phyloP scores from a whole-genome alignment of 2,797 vertebrate genomes.

The Semaprochilodus insignis region DNA sequence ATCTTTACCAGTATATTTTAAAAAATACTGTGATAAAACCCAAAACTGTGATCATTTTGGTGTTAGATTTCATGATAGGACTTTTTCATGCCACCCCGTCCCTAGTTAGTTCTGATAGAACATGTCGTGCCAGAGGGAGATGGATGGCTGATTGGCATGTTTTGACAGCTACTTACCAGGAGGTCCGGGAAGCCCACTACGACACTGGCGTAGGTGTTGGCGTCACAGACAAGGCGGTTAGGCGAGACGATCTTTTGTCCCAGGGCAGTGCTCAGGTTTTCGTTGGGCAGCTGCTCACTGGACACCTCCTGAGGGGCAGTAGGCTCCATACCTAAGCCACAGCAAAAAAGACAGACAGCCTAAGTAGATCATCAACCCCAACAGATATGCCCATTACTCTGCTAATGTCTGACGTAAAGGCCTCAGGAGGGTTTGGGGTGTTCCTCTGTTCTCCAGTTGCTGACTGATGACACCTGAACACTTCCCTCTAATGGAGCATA shows the following conservation, averaged over 20 bases:
- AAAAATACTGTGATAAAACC: no score
- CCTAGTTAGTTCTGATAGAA: conserved; percentile 1
- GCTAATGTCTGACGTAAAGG: conserved; percentile 7
- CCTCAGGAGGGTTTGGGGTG: conserved; percentile 8
- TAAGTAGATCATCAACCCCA: conserved; percentile 8
- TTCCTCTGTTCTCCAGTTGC: conserved; percentile 20
- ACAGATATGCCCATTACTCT: not conserved
- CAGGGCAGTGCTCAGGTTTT: conserved; percentile 91
- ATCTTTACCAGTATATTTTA: no score
- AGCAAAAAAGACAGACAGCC: conserved; percentile 25
- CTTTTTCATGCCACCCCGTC: not conserved
- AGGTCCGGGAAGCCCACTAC: conserved; percentile 96
- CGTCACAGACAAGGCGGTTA: conserved; percentile 88
- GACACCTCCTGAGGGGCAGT: conserved; percentile 84
- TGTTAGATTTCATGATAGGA: not conserved
- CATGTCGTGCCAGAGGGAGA: not conserved
- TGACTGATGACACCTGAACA: conserved; percentile 35
- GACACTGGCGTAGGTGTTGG: conserved; percentile 82
- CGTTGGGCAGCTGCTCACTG: conserved; percentile 87
- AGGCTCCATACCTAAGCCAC: conserved; percentile 72
- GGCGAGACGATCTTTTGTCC: conserved; percentile 93
- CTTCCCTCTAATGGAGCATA: conserved; percentile 37
- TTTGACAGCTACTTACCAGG: conserved; percentile 80
- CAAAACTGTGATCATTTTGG: not conserved
- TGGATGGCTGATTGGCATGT: conserved; percentile 1